Base-by-base conservation (phyloP, 2,888 invertebrate species). In the Mermis nigrescens region DNA sequence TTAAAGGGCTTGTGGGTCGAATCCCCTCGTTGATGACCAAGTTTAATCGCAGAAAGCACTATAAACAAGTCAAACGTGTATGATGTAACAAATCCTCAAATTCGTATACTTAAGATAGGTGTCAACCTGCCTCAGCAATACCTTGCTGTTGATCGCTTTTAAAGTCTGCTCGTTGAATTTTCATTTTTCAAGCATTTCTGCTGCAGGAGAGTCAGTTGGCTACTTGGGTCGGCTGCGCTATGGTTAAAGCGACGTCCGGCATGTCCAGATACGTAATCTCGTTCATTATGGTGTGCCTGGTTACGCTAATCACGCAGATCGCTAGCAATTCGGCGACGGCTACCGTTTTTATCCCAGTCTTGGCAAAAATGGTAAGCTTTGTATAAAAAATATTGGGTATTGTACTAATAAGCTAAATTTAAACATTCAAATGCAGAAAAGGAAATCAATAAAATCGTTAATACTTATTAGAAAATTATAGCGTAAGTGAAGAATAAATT, bases 311-410 rank as follows among this genome's bases (percentile, higher is more conserved):
- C 60, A 92, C 91, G 0, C 89, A 91, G 74, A 83, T 91, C 69
- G 86, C 88, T 0, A 84, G 86, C 32, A 91, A 91, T 72, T 86
- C 88, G 0, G 89, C 90, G 53, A 85, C 87, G 46, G 87, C 88
- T 0, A 88, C 86, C 68, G 84, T 90, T 31, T 81, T 90, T 64
- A 75, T 89, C 63, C 87, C 89, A 2, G 85, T 89, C 22, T 76
- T 88, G 57, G 83, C 83, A 1, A 83, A 85, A 72, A 82, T 75
- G 69, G 75, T 75, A 24, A 22, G 51, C 26, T 7, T 38, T 7
- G 19, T 7, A 7, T 12, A 38, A 38, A 38, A 38, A 38, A 7
- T 12, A 38, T 7, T 38, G 38, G 38, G 12, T 19, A 38, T 7
- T 19, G 19, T 12, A 38, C 38, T 38, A 38, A 38, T 38, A n/a